Base-by-base conservation (phyloP, 2,113 vertebrate genomes). In the Triplophysa siluroides region DNA sequence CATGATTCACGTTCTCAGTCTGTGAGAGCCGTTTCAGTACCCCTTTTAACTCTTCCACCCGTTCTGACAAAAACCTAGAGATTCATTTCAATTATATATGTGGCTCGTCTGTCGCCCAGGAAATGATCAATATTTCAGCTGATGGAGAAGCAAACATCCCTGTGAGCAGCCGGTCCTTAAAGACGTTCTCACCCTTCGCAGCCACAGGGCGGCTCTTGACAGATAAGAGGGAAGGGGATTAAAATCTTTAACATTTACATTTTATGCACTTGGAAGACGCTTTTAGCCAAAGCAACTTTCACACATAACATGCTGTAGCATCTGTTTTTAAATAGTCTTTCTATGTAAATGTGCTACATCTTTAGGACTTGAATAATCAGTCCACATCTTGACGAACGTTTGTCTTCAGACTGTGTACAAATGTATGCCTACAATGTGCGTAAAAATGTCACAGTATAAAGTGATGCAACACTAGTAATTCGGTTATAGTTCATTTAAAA, bases 51-150 rank as follows among this genome's bases (percentile, higher is more conserved):
- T 81, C 38, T 78, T 45, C 38, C 78, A 29, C 69, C 67, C 26
- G 50, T 52, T 76, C 70, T 56, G 64, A 83, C 66, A 65, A 58
- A 26, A 41, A 85, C 83, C 64, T 75, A 62, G 83, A 84, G 68
- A 82, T 72, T 74, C 76, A 69, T 73, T 81, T 83, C 60, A 86
- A 85, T 86, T 82, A 86, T 80, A 83, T 78, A 82, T 81, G 81
- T 74, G 78, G 77, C 61, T 67, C 81, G 54, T 69, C 21, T 47
- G 69, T 78, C n/a, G 16, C 58, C 77, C 75, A 62, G 78, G 76
- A 78, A 80, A 80, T 73, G 45, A 88, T 86, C 85, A 84, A 88
- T 88, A 86, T 86, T 88, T 86, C 80, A 86, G 33, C 52, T 82
- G 79, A 69, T 61, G 69, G 64, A 78, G 83, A 78, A 78, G 77